Conservation (phyloP, 92 coral and sea anemone genomes). For the Galaxea fascicularis region DNA sequence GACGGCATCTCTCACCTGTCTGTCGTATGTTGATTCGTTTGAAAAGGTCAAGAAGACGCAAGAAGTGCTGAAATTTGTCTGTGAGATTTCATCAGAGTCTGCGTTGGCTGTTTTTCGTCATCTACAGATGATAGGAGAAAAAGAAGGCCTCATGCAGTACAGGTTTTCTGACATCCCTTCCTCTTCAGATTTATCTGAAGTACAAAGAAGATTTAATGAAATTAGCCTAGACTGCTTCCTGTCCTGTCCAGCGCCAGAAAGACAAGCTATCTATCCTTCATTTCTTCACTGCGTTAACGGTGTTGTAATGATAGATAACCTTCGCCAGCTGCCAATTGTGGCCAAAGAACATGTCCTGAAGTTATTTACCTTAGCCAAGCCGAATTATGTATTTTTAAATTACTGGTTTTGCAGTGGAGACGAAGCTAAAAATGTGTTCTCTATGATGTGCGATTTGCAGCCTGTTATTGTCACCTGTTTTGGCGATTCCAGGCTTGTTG, state of each 20-base stretch:
- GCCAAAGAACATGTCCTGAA: neutral
- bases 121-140: neutral
- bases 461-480: neutral
- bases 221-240: neutral
- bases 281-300: neutral
- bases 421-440: too few species aligned
- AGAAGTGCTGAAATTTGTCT: constrained; percentile 15
- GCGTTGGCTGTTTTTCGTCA: neutral
- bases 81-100: constrained; percentile 1
- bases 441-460: neutral
- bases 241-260: neutral
- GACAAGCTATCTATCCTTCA: neutral
- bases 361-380: neutral
- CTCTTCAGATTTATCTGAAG: neutral
- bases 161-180: neutral
- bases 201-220: neutral
- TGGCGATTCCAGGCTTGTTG: neutral
- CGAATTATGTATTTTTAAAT: neutral
- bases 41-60: neutral
- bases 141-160: neutral
- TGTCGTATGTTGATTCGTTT: neutral
- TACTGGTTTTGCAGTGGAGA: neutral
- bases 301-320: neutral
- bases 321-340: neutral
- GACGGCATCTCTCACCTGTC: neutral